Evolutionary conservation across 2,113 vertebrate species (phyloP).

Genomic region (Capreolus pygargus): DNA sequence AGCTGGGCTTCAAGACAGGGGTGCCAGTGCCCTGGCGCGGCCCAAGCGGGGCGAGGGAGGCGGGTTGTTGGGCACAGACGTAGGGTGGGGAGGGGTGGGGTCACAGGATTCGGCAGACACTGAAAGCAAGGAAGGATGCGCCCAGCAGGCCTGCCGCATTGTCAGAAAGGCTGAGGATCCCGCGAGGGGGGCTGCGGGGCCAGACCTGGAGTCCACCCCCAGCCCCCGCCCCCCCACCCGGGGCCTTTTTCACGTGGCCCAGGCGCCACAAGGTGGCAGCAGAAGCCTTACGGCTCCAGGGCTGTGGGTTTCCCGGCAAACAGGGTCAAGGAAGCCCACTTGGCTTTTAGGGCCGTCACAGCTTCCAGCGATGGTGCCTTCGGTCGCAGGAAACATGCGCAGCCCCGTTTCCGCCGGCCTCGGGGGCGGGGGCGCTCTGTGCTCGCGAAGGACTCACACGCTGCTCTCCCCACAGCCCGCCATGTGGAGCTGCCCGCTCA

Average conservation of each 20-base stretch:
- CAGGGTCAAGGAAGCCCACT: background rate
- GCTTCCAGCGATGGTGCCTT: background rate
- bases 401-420: background rate
- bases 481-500: slow-evolving; percentile 96
- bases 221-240: accelerated
- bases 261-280: too few relatives aligned
- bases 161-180: too few relatives aligned
- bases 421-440: background rate
- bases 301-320: background rate
- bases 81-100: accelerated
- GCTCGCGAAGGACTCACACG: background rate
- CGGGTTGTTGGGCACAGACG: background rate
- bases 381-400: accelerated
- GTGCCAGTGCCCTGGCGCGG: background rate
- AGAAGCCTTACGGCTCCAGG: background rate
- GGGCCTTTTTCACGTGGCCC: background rate
- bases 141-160: background rate
- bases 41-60: background rate
- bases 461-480: slow-evolving; percentile 12
- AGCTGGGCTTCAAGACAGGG: background rate
- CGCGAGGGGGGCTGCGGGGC: accelerated
- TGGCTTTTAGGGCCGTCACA: background rate
- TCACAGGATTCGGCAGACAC: accelerated
- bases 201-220: background rate
- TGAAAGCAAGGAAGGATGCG: too few relatives aligned